phyloP scores from a whole-genome alignment of 2,888 invertebrate genomes.

The Drosophila fungiperda region DNA sequence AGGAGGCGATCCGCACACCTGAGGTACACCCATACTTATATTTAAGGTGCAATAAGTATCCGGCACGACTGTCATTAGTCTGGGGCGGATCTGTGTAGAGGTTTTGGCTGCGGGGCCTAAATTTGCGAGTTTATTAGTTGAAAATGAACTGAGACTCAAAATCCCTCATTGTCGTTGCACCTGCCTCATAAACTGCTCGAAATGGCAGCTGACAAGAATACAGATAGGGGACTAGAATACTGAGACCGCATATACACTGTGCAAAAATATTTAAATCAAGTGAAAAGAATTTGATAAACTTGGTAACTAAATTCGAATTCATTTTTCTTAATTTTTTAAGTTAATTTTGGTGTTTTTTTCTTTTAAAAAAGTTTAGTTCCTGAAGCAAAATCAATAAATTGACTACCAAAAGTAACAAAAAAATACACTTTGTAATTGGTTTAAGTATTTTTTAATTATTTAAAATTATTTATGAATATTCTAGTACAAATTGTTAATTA shows the following conservation, averaged over 20 bases:
- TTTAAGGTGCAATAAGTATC: constrained; percentile 51
- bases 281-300: neutral
- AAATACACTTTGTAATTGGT: neutral
- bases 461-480: neutral
- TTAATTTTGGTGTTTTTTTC: too few relatives aligned
- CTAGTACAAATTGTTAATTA: neutral
- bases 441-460: neutral
- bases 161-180: constrained; percentile 50
- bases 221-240: constrained; percentile 51
- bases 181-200: constrained; percentile 56
- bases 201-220: constrained; percentile 52
- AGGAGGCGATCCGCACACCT: constrained; percentile 8
- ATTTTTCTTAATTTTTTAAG: too few relatives aligned
- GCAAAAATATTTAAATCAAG: neutral
- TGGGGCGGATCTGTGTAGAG: constrained; percentile 24
- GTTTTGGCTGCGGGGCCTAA: constrained; percentile 47
- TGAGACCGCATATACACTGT: constrained; percentile 27
- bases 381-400: neutral
- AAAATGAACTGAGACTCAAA: constrained; percentile 47
- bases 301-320: neutral
- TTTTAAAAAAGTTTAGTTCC: too few relatives aligned
- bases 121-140: constrained; percentile 73
- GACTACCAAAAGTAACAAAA: neutral
- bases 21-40: neutral
- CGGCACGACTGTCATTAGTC: constrained; percentile 38